These are phyloP conservation scores for Aporophyla nigra DNA, from an alignment of 2,888 invertebrate species.

Conservation along the genomic window DNA sequence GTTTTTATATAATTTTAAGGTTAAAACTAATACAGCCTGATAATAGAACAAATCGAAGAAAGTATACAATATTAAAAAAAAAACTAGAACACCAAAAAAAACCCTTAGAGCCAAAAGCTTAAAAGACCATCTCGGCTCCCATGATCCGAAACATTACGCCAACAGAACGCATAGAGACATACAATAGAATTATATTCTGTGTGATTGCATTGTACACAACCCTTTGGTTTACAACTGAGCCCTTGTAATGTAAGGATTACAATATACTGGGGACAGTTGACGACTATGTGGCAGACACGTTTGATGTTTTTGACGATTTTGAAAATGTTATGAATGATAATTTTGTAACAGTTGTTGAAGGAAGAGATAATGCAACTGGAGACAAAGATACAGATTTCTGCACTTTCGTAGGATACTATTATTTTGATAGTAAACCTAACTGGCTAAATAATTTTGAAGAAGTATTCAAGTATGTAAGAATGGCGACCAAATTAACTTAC, in stretches of 20 bases:
- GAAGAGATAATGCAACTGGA: background rate
- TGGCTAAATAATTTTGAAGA: background rate
- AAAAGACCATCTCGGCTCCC: slow-evolving; percentile 41
- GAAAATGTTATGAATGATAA: slow-evolving; percentile 22
- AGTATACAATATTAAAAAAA: no score
- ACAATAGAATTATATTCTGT: slow-evolving; percentile 67
- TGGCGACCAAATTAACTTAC: background rate
- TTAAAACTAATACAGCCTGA: no score
- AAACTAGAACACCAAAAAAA: background rate
- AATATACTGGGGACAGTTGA: slow-evolving; percentile 59
- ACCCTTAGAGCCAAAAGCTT: background rate
- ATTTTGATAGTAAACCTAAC: background rate
- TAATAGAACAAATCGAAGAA: no score
- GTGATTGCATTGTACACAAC: slow-evolving; percentile 66
- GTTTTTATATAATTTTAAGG: no score
- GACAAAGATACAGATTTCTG: background rate
- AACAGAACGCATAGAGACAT: slow-evolving; percentile 41
- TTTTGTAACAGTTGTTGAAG: slow-evolving; percentile 15
- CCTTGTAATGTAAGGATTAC: slow-evolving; percentile 66
- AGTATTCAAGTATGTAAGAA: background rate
- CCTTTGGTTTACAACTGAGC: slow-evolving; percentile 62
- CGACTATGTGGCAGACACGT: slow-evolving; percentile 47
- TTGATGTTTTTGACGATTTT: slow-evolving; percentile 50
- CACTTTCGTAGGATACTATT: background rate
- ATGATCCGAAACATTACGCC: slow-evolving; percentile 60